phyloP scores from a whole-genome alignment of 2,888 invertebrate genomes.

The Cabera pusaria region DNA sequence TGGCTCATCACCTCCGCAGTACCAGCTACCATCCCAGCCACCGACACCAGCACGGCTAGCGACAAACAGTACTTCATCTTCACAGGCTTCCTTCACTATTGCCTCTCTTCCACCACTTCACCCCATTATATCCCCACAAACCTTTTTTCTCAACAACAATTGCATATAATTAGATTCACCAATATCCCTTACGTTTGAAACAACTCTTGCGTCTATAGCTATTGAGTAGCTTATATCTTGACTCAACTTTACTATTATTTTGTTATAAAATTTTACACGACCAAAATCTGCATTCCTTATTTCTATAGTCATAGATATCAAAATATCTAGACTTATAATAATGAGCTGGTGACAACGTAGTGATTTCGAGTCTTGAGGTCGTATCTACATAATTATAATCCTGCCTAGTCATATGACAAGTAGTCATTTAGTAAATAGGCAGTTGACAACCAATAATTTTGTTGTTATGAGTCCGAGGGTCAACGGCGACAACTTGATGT shows the following conservation, averaged over 20 bases:
- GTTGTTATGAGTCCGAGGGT: conserved; percentile 8
- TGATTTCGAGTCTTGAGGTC: conserved; percentile 17
- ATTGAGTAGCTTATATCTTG: conserved; percentile 10
- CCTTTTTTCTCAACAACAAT: conserved; percentile 35
- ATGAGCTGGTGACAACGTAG: conserved; percentile 21
- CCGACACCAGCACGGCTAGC: conserved; percentile 35
- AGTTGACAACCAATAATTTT: conserved; percentile 18
- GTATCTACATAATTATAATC: conserved; percentile 20
- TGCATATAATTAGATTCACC: conserved; percentile 25
- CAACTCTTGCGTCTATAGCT: background rate
- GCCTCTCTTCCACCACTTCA: conserved; percentile 1
- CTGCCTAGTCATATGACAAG: conserved; percentile 22
- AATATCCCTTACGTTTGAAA: background rate
- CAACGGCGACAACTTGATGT: no score
- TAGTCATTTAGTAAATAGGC: conserved; percentile 20
- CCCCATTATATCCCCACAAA: conserved; percentile 38
- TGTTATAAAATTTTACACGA: background rate
- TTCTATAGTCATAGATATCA: conserved; percentile 7
- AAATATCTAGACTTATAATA: conserved; percentile 10
- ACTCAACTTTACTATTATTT: background rate
- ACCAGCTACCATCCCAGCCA: conserved; percentile 43
- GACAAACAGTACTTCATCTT: conserved; percentile 37
- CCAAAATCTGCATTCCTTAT: conserved; percentile 1
- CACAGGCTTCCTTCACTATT: conserved; percentile 27
- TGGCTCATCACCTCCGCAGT: conserved; percentile 76